Conservation (phyloP, 1,140 invertebrate species). For the Bombus sibiricus region DNA sequence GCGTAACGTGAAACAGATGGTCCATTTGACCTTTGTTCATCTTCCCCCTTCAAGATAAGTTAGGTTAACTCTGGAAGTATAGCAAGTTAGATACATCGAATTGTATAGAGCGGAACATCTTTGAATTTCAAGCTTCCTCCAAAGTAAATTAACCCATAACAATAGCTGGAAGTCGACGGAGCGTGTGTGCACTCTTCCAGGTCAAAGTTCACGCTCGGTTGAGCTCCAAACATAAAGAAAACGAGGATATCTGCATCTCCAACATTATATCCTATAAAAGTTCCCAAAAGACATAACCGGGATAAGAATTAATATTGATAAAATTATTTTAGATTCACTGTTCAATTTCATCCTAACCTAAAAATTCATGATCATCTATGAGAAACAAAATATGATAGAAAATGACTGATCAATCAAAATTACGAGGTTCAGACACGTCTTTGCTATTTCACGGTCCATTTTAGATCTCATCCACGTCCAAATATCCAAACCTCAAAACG, state of each 20-base stretch:
- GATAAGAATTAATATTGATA: background rate
- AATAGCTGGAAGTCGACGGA: conserved; percentile 42
- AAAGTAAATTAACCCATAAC: conserved; percentile 36
- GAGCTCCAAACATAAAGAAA: conserved; percentile 21
- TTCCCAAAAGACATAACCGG: background rate
- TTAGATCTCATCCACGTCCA: too few relatives aligned
- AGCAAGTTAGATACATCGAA: background rate
- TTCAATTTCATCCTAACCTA: background rate
- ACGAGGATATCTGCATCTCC: background rate
- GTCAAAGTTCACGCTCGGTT: conserved; percentile 53
- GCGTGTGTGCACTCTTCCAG: conserved; percentile 54
- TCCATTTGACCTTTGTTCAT: background rate
- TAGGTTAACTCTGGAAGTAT: background rate
- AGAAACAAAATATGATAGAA: background rate
- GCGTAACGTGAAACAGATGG: too few relatives aligned
- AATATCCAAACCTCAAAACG: too few relatives aligned
- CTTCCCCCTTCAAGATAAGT: background rate
- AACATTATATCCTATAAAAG: background rate
- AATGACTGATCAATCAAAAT: background rate
- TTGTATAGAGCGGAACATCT: background rate
- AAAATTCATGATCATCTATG: background rate
- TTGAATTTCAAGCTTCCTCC: conserved; percentile 25
- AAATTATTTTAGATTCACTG: background rate
- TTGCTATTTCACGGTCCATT: background rate
- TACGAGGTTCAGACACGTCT: background rate